Conservation (phyloP, 2,888 invertebrate genomes). For the Epinotia demarniana region DNA sequence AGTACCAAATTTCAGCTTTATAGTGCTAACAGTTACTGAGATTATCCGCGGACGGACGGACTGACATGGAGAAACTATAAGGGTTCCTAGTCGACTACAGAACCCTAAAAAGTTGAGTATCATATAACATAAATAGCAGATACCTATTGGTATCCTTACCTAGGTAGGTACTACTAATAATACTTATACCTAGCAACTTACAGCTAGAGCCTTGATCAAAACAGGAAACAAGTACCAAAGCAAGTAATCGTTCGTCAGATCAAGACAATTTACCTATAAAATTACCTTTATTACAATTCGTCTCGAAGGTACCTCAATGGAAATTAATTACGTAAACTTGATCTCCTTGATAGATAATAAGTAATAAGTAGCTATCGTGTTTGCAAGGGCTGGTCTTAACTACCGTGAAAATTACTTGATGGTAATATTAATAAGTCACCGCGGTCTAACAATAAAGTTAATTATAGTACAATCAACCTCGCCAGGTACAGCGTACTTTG, state of each 20-base stretch:
- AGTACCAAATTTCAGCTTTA: too few relatives aligned
- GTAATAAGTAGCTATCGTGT: slow-evolving; percentile 32
- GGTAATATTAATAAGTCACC: slow-evolving; percentile 40
- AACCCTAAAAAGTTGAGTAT: too few relatives aligned
- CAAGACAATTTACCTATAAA: slow-evolving; percentile 3
- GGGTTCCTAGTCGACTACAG: too few relatives aligned
- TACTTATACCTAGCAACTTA: too few relatives aligned
- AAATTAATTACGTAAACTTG: slow-evolving; percentile 32
- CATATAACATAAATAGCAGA: too few relatives aligned
- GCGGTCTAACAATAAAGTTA: slow-evolving; percentile 40
- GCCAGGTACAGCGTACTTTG: neutral
- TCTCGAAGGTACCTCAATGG: neutral
- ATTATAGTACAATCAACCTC: slow-evolving; percentile 32
- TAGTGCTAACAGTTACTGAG: too few relatives aligned
- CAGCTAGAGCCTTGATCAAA: neutral
- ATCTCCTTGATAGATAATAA: slow-evolving; percentile 42
- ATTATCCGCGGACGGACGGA: too few relatives aligned
- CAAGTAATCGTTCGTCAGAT: neutral
- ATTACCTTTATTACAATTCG: slow-evolving; percentile 21
- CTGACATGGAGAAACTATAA: too few relatives aligned
- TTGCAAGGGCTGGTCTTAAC: slow-evolving; percentile 31
- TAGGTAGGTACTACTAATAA: too few relatives aligned
- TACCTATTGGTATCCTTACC: too few relatives aligned
- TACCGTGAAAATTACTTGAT: slow-evolving; percentile 41
- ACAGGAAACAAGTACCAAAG: slow-evolving; percentile 1